Evolutionary conservation across 2,113 vertebrate species (phyloP).

Genomic region (Albula glossodonta): DNA sequence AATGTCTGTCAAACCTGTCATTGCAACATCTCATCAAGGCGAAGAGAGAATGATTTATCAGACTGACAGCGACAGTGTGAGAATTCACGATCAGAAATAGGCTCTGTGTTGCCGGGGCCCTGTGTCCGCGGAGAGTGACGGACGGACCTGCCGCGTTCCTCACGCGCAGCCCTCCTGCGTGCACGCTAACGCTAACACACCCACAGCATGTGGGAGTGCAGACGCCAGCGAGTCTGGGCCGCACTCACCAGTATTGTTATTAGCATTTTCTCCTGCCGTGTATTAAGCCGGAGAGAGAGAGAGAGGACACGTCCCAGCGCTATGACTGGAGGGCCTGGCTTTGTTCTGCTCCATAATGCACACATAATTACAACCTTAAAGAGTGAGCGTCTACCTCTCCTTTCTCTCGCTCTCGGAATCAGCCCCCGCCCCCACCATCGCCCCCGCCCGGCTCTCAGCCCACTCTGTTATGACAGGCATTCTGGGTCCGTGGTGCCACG

Average conservation of each 20-base stretch:
- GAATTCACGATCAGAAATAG: no score
- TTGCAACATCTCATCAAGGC: no score
- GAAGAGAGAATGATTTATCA: no score
- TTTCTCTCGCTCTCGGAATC: conserved; percentile 50
- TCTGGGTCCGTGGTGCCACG: conserved; percentile 29
- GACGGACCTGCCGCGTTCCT: no score
- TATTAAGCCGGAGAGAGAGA: conserved; percentile 49
- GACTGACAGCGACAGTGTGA: no score
- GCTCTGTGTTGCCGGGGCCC: no score
- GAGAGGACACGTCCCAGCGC: conserved; percentile 65
- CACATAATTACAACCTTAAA: conserved; percentile 73
- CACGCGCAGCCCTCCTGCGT: no score
- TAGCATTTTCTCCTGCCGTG: conserved; percentile 58
- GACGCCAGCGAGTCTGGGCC: conserved; percentile 74
- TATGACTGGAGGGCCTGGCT: conserved; percentile 70
- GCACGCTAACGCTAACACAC: no score
- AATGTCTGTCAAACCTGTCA: no score
- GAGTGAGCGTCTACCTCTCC: conserved; percentile 56
- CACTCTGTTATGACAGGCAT: conserved; percentile 45
- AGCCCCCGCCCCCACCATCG: conserved; percentile 26
- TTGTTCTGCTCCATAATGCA: conserved; percentile 69
- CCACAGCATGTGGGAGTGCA: not conserved
- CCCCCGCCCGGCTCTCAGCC: conserved; percentile 27
- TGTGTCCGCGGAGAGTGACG: no score
- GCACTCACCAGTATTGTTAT: conserved; percentile 63